Conservation (phyloP, 2,797 vertebrate species). For the Varecia variegata region DNA sequence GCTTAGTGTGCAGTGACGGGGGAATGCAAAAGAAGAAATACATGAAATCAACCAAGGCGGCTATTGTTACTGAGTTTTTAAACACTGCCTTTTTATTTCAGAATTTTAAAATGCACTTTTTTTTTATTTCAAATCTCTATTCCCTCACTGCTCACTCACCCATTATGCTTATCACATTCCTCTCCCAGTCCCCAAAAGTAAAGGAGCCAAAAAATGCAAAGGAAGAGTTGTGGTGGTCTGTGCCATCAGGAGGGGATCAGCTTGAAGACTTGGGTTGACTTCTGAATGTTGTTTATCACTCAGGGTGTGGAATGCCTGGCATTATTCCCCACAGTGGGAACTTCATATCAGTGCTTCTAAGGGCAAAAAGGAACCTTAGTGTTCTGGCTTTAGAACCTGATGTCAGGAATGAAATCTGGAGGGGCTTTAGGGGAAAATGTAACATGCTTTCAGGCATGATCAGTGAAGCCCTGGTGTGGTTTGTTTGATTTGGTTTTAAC, state of each 20-base stretch:
- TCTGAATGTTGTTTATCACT: not conserved
- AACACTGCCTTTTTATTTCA: conserved; percentile 6
- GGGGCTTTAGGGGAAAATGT: not conserved
- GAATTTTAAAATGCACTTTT: not conserved
- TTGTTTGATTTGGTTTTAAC: conserved; percentile 58
- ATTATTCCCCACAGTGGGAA: not conserved
- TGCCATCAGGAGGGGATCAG: not conserved
- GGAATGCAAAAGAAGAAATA: not conserved
- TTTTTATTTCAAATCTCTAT: not conserved
- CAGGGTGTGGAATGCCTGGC: not conserved
- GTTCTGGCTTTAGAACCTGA: not conserved
- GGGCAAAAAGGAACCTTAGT: not conserved
- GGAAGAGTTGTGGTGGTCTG: not conserved
- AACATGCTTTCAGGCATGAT: not conserved
- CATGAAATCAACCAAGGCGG: not conserved
- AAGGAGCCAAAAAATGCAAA: not conserved
- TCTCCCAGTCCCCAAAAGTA: not conserved
- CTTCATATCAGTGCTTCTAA: not conserved
- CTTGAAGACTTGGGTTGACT: conserved; percentile 13
- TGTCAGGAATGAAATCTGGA: not conserved
- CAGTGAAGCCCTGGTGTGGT: not conserved
- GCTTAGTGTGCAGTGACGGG: not conserved
- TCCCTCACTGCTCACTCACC: not conserved
- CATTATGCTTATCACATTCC: not conserved
- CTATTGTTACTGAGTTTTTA: not conserved